phyloP scores from a whole-genome alignment of 2,797 vertebrate genomes.

The Hemitrygon akajei region DNA sequence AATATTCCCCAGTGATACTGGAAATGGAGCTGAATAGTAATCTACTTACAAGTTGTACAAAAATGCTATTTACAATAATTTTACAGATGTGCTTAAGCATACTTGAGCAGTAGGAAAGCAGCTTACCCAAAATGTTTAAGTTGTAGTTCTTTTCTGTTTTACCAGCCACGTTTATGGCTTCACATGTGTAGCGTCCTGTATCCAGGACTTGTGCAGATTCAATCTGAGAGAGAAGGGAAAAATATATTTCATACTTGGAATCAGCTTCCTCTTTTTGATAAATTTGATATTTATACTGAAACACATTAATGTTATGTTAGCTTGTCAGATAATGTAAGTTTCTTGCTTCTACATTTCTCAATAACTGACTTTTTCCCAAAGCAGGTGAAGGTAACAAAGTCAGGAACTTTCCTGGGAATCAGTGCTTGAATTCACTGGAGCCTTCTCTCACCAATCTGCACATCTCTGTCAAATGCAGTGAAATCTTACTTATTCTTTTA shows the following conservation, averaged over 20 bases:
- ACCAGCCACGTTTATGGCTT: constrained; percentile 87
- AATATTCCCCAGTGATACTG: background rate
- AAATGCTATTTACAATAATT: background rate
- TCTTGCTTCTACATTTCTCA: background rate
- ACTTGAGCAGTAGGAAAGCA: background rate
- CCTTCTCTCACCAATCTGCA: background rate
- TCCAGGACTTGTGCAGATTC: constrained; percentile 78
- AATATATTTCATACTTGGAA: background rate
- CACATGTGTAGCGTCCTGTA: constrained; percentile 87
- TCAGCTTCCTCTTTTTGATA: background rate
- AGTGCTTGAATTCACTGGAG: background rate
- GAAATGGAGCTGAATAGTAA: background rate
- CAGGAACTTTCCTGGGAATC: background rate
- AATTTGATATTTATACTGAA: background rate
- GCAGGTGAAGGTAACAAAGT: background rate
- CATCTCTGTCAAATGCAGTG: constrained; percentile 26
- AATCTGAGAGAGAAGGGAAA: constrained; percentile 58
- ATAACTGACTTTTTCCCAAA: background rate
- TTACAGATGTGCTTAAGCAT: background rate
- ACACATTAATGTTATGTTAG: background rate
- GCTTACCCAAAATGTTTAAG: constrained; percentile 90
- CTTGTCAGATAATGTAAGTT: background rate
- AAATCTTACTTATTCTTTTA: background rate
- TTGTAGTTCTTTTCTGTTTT: constrained; percentile 95
- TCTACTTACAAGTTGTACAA: background rate